Evolutionary conservation across 2,113 vertebrate species (phyloP).

Genomic region (Chloebia gouldiae): DNA sequence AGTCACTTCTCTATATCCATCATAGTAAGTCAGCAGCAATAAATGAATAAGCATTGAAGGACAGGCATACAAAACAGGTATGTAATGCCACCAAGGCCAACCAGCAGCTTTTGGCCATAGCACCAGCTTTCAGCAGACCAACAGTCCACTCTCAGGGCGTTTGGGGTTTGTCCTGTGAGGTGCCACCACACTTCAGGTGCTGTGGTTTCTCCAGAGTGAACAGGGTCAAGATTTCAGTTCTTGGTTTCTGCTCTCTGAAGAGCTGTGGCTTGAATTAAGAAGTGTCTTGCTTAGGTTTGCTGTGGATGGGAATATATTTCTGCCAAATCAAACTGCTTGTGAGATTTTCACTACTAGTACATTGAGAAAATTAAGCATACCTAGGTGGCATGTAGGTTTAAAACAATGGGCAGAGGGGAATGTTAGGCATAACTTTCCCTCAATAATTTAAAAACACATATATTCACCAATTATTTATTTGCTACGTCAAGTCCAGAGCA

Average conservation of each 20-base stretch:
- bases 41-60: background rate
- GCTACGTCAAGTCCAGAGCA: background rate
- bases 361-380: background rate
- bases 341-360: background rate
- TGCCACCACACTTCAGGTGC: background rate
- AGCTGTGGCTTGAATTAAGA: background rate
- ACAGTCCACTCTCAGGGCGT: rapidly evolving
- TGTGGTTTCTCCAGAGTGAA: background rate
- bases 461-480: background rate
- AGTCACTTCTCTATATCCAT: background rate
- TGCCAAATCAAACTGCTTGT: background rate
- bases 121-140: background rate
- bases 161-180: background rate
- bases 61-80: background rate
- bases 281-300: background rate
- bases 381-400: background rate
- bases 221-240: background rate
- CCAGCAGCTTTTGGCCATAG: background rate
- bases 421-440: background rate
- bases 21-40: background rate
- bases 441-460: background rate
- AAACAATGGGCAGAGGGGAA: background rate
- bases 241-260: background rate
- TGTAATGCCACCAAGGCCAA: background rate
- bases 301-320: background rate